Evolutionary conservation across 1,140 invertebrate species (phyloP).

Genomic region (Cephus cinctus): DNA sequence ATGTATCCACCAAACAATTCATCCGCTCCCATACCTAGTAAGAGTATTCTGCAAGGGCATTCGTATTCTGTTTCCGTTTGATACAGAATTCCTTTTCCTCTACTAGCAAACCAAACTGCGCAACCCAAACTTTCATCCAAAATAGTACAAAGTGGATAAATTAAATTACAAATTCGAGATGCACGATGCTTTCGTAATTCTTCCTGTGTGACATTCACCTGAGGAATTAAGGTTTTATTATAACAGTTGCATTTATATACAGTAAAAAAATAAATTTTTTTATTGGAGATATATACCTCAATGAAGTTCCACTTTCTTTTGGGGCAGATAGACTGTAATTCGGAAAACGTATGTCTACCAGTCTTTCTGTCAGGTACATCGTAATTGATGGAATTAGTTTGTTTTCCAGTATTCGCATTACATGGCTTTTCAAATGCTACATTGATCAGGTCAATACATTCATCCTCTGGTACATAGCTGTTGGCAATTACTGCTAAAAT

Average conservation of each 20-base stretch:
- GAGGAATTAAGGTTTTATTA: conserved; percentile 36
- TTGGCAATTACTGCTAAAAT: conserved; percentile 80
- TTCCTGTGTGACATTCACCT: conserved; percentile 74
- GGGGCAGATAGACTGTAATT: conserved; percentile 71
- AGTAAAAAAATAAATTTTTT: conserved; percentile 26
- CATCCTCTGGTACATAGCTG: conserved; percentile 65
- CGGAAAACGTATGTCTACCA: conserved; percentile 69
- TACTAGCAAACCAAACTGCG: conserved; percentile 93
- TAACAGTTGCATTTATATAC: conserved; percentile 19
- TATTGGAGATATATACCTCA: conserved; percentile 51
- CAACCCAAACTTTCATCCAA: conserved; percentile 95
- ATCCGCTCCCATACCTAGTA: conserved; percentile 94
- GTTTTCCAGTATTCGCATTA: conserved; percentile 6
- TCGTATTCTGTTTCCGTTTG: conserved; percentile 50
- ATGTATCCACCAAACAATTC: conserved; percentile 95
- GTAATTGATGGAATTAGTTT: conserved; percentile 49
- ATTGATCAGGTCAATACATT: conserved; percentile 93
- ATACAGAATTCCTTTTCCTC: conserved; percentile 62
- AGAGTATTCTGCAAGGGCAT: conserved; percentile 72
- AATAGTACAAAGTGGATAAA: conserved; percentile 81
- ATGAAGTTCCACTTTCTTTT: conserved; percentile 72
- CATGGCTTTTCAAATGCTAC: conserved; percentile 80
- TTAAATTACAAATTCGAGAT: conserved; percentile 68
- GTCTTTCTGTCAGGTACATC: conserved; percentile 82
- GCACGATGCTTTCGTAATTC: conserved; percentile 60